Evolutionary conservation across 2,113 vertebrate genomes (phyloP), one percentile per base, ranked within the genome.

Genomic region (Plotosus lineatus): DNA sequence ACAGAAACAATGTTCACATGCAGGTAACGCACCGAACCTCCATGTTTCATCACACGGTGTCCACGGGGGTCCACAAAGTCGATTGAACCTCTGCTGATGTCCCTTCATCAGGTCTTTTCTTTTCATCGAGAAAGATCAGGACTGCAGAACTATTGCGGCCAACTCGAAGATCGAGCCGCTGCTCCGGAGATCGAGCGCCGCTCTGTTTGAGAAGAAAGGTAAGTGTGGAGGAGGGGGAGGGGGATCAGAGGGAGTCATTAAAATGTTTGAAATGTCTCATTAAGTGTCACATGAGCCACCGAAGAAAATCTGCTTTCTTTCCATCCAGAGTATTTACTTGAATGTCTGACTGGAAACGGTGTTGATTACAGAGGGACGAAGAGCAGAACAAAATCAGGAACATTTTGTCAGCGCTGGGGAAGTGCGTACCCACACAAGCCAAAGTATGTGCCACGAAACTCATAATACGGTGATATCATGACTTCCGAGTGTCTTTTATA

Each of bases 331-430:
- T 95, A 86, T 83, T 89, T 94, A 75, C 81, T 88, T 85, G 91
- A 94, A 65, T 93, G 91, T 40, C 83, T 86, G n/a, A 91, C 80
- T 84, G 95, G 94, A 55, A 44, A 85, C n/a, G 89, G 90, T 66
- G 61, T 33, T 3, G 83, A 90, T 80, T 95, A 94, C 82, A 93
- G 90, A 89, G 92, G 91, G 87, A 93, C 90, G 42, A 90, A 92
- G 84, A 76, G 89, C 66, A 94, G 53, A 88, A 90, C 91, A 69
- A 88, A 87, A 81, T 87, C 92, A 10, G 90, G 88, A 28, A 87
- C 86, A 44, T 23, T 21, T 0, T 94, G 93, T 85, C 92, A 94
- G 85, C 88, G 79, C 65, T 94, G 93, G 93, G 84, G 9, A 0
- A 40, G 69, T 19, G 88, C 23, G 3, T 78, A 10, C 42, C 91